Conservation (phyloP, 2,888 invertebrate species). For the Cephus pulcher region DNA sequence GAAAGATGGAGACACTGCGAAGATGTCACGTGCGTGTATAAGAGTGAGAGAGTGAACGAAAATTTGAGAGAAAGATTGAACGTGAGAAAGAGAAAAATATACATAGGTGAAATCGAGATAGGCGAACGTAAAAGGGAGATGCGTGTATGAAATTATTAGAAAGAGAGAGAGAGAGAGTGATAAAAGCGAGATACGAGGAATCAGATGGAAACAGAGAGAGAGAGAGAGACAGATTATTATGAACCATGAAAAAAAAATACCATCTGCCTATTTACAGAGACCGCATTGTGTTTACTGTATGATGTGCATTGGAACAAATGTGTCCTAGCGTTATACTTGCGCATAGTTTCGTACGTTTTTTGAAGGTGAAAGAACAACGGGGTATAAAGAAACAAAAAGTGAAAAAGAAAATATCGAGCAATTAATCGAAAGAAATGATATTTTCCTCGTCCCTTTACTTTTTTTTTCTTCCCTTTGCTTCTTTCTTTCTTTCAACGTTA, state of each 20-base stretch:
- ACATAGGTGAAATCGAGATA: conserved; percentile 14
- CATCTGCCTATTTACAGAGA: conserved; percentile 48
- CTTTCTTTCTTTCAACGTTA: neutral
- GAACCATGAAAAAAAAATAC: conserved; percentile 30
- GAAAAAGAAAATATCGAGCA: neutral
- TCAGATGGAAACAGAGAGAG: neutral
- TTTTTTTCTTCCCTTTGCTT: neutral
- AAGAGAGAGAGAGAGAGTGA: neutral
- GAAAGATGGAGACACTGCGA: conserved; percentile 12
- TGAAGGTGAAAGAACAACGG: neutral
- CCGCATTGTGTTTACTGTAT: neutral
- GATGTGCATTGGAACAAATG: neutral
- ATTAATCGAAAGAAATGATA: neutral
- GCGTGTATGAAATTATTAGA: neutral
- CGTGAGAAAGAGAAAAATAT: conserved; percentile 15
- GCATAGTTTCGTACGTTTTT: neutral
- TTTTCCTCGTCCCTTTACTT: neutral
- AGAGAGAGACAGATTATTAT: conserved; percentile 6
- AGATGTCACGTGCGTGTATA: neutral
- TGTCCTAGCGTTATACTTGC: neutral
- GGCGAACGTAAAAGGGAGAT: neutral
- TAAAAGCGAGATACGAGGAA: neutral
- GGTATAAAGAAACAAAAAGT: neutral
- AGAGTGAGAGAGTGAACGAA: conserved; percentile 30
- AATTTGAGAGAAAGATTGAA: conserved; percentile 34